A percentile compares a stretch with the other conserved stretches of the same genome.
These are phyloP conservation scores for Drosophila athabasca DNA, from an alignment of 1,140 invertebrate species.

Conservation along the genomic window DNA sequence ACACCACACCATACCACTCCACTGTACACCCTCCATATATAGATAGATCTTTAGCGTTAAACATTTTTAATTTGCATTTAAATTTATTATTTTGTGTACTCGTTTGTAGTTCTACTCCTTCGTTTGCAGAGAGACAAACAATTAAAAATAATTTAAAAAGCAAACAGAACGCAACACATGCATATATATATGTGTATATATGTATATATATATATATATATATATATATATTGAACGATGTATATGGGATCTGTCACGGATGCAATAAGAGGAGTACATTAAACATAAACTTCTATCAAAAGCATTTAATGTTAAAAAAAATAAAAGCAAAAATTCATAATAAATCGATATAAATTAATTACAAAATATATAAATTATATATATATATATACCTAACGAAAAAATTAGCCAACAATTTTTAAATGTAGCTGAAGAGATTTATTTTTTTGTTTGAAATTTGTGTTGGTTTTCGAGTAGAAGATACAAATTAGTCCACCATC, in stretches of 20 bases:
- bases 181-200: constrained; percentile 9
- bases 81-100: constrained; percentile 44
- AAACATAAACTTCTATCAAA: constrained; percentile 59
- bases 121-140: constrained; percentile 30
- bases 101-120: constrained; percentile 19
- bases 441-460: constrained; percentile 16
- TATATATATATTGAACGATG: neutral
- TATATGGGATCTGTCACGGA: neutral
- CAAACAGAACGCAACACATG: constrained; percentile 25
- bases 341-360: constrained; percentile 37
- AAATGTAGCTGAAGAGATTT: constrained; percentile 51
- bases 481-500: neutral
- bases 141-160: constrained; percentile 32
- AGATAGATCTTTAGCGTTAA: constrained; percentile 48
- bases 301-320: constrained; percentile 68
- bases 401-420: constrained; percentile 54
- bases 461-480: constrained; percentile 24
- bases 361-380: constrained; percentile 23
- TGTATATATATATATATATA: constrained; percentile 15
- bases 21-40: constrained; percentile 6
- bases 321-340: constrained; percentile 16
- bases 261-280: constrained; percentile 8
- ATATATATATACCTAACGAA: constrained; percentile 18
- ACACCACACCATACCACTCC: neutral
- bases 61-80: constrained; percentile 55